Evolutionary conservation across 2,888 invertebrate genomes (phyloP).

Genomic region (Oligia latruncula): DNA sequence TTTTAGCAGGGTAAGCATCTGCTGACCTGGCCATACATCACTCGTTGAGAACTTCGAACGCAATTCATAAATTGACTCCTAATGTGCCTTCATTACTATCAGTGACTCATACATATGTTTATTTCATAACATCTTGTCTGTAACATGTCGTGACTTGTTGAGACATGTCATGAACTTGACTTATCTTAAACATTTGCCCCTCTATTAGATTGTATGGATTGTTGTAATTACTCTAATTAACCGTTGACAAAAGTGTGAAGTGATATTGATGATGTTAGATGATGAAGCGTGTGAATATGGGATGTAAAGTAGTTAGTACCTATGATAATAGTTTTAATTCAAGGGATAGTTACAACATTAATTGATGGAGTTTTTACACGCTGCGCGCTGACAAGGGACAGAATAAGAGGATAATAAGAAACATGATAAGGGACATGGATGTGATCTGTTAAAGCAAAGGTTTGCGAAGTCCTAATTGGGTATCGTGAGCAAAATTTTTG

Average conservation of each 20-base stretch:
- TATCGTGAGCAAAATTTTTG: not conserved
- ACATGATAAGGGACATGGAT: not conserved
- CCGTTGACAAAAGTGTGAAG: constrained; percentile 73
- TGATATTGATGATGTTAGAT: constrained; percentile 70
- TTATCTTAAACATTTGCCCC: constrained; percentile 80
- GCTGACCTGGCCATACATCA: constrained; percentile 48
- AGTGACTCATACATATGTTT: constrained; percentile 79
- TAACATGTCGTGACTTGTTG: constrained; percentile 87
- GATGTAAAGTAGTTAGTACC: constrained; percentile 19
- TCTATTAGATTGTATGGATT: constrained; percentile 80
- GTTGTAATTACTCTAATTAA: constrained; percentile 81
- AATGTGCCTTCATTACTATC: constrained; percentile 76
- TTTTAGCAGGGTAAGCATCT: constrained; percentile 27
- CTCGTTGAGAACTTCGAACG: constrained; percentile 47
- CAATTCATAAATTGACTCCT: constrained; percentile 80
- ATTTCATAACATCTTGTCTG: constrained; percentile 80
- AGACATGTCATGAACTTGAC: constrained; percentile 86
- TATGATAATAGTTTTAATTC: constrained; percentile 33
- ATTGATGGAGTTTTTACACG: constrained; percentile 16
- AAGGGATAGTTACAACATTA: constrained; percentile 18
- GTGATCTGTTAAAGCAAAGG: not conserved
- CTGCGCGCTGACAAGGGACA: not conserved
- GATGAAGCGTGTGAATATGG: constrained; percentile 72
- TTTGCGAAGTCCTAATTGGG: not conserved
- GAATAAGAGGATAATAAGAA: not conserved